phyloP scores from a whole-genome alignment of 2,113 vertebrate genomes.

The Numida meleagris region DNA sequence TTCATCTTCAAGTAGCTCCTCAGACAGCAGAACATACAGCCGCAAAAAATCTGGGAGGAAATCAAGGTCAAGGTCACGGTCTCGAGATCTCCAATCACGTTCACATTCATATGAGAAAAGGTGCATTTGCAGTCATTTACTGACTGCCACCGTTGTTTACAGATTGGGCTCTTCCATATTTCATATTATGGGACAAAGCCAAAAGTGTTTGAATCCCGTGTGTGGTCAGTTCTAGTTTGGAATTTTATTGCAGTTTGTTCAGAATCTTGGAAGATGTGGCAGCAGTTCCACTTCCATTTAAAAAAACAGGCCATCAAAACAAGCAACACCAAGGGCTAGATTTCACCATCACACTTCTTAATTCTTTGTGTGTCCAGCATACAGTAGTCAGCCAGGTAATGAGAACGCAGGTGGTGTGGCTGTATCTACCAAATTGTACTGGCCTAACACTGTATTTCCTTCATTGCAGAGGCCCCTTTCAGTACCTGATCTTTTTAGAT shows the following conservation, averaged over 20 bases:
- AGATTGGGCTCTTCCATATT: rapidly evolving
- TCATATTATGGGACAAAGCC: rapidly evolving
- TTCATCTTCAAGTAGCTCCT: constrained; percentile 91
- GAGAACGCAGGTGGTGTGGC: not conserved
- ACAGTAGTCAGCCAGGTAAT: not conserved
- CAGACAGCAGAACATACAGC: constrained; percentile 82
- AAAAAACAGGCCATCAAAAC: not conserved
- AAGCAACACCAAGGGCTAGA: not conserved
- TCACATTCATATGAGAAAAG: constrained; percentile 86
- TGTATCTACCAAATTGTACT: not conserved
- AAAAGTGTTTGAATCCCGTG: rapidly evolving
- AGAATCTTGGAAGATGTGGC: not conserved
- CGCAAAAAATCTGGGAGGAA: constrained; percentile 85
- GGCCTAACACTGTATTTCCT: not conserved
- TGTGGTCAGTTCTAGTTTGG: not conserved
- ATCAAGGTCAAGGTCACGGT: constrained; percentile 85
- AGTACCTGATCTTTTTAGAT: not conserved
- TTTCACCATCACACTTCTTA: not conserved
- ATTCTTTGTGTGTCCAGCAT: not conserved
- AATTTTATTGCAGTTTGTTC: not conserved
- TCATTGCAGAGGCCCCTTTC: not conserved
- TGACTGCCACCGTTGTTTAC: not conserved
- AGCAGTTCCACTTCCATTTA: rapidly evolving
- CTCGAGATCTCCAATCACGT: constrained; percentile 75
- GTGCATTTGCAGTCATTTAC: constrained; percentile 30